Base-by-base conservation (phyloP, 2,888 invertebrate genomes). In the Lathronympha strigana region DNA sequence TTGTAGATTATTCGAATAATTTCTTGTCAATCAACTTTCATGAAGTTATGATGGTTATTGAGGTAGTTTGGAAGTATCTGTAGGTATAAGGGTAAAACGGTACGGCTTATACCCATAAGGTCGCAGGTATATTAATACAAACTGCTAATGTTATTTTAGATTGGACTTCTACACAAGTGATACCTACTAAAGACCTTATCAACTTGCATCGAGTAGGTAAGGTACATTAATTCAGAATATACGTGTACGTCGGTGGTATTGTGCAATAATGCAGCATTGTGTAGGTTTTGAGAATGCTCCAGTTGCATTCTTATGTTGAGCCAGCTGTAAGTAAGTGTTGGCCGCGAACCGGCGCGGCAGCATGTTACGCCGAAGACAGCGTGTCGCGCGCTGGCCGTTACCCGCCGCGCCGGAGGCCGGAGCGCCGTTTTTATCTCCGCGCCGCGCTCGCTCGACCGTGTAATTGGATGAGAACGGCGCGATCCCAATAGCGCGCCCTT, bases 391-490 rank as follows among this genome's bases (percentile, higher is more conserved):
- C 87, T 85, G 86, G 84, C 84, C 83, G 86, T 87, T 89, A 87
- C 88, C 78, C 82, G 81, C 33, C 28, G 28, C 89, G 79, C 86
- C 89, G 79, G 86, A 90, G 89, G 88, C 87, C 88, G 86, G 78
- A 28, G 77, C 83, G 79, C 77, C 80, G 83, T 84, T 90, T 90
- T 91, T 91, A 90, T 90, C 88, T 87, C 86, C 88, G 85, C 90
- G 87, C 88, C 86, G 86, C 80, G 79, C 89, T 82, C 89, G 84
- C 87, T 91, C 92, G 87, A 90, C 92, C 93, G 93, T 93, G 92
- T 91, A 90, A 90, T 91, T 90, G 90, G 92, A 92, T 90, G 91
- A 91, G 92, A 92, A 90, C 87, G 90, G 84, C 88, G 90, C 89
- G 89, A 89, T 90, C 90, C 92, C 91, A 89, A 90, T 90, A 91